Percentiles rank a stretch among this genome's conserved stretches.
Evolutionary conservation across 2,113 vertebrate genomes (phyloP).

Genomic region (Myxocyprinus asiaticus): DNA sequence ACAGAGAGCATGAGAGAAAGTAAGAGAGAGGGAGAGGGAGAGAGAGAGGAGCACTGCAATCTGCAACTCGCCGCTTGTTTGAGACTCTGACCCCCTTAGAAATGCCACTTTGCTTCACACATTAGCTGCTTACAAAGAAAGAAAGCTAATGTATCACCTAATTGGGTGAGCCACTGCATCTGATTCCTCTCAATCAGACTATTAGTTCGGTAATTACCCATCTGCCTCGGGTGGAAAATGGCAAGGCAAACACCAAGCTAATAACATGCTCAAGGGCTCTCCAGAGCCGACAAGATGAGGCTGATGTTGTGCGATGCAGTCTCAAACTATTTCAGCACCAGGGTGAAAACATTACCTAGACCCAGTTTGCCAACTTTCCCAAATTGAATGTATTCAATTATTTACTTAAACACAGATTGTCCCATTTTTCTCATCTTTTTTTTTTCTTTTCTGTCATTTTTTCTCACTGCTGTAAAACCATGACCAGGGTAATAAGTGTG

Average conservation of each 20-base stretch:
- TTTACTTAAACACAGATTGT: constrained; percentile 61
- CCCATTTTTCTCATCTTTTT: constrained; percentile 33
- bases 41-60: constrained; percentile 76
- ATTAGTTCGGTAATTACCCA: constrained; percentile 99
- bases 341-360: constrained; percentile 79
- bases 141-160: constrained; percentile 99
- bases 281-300: constrained; percentile 94
- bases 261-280: constrained; percentile 99
- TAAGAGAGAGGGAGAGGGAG: constrained; percentile 32
- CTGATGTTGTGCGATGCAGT: constrained; percentile 87
- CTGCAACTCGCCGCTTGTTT: constrained; percentile 91
- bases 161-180: constrained; percentile 99
- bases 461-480: constrained; percentile 27
- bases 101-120: constrained; percentile 97
- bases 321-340: constrained; percentile 87
- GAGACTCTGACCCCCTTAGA: constrained; percentile 89
- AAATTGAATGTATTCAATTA: constrained; percentile 64
- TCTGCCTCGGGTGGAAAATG: constrained; percentile 97
- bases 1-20: constrained; percentile 27
- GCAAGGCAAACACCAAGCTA: constrained; percentile 98
- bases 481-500: constrained; percentile 33
- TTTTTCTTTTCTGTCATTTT: constrained; percentile 6
- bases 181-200: constrained; percentile 99
- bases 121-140: constrained; percentile 99
- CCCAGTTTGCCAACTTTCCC: constrained; percentile 61